phyloP scores from a whole-genome alignment of 2,797 vertebrate genomes.

The Adelosebastes latens region DNA sequence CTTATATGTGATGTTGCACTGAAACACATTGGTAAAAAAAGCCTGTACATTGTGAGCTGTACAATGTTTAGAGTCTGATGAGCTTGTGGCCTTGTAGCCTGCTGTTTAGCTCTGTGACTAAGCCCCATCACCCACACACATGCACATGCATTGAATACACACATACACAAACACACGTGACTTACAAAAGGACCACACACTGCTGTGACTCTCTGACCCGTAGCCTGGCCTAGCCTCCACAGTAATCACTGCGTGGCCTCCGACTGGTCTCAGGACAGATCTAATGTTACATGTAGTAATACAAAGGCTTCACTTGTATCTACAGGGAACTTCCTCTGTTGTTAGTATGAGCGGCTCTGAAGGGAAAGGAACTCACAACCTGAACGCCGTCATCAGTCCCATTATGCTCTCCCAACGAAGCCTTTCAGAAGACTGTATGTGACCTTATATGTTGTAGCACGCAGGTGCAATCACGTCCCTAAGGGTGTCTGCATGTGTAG shows the following conservation, averaged over 20 bases:
- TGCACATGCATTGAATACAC: constrained; percentile 51
- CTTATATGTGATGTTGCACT: constrained; percentile 18
- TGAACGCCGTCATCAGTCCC: constrained; percentile 60
- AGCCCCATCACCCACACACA: constrained; percentile 64
- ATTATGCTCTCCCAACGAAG: constrained; percentile 54
- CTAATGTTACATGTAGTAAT: constrained; percentile 71
- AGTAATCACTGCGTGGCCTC: constrained; percentile 53
- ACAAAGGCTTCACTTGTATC: constrained; percentile 68
- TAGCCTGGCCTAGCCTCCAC: constrained; percentile 21
- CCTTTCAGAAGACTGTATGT: constrained; percentile 52
- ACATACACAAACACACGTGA: constrained; percentile 41
- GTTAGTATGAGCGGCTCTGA: constrained; percentile 36
- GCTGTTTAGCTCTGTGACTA: constrained; percentile 69
- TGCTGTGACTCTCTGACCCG: constrained; percentile 62
- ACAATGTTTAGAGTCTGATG: constrained; percentile 51
- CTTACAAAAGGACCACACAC: constrained; percentile 67
- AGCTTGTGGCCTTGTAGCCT: constrained; percentile 61
- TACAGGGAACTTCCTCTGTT: constrained; percentile 55
- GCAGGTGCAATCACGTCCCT: constrained; percentile 54
- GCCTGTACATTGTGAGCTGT: constrained; percentile 24
- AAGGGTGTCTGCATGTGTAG: constrained; percentile 33
- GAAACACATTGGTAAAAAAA: constrained; percentile 35
- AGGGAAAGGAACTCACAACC: constrained; percentile 58
- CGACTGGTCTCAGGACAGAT: constrained; percentile 51
- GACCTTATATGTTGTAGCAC: constrained; percentile 39